phyloP scores from a whole-genome alignment of 2,888 invertebrate species.

The Cerceris ruficornis region DNA sequence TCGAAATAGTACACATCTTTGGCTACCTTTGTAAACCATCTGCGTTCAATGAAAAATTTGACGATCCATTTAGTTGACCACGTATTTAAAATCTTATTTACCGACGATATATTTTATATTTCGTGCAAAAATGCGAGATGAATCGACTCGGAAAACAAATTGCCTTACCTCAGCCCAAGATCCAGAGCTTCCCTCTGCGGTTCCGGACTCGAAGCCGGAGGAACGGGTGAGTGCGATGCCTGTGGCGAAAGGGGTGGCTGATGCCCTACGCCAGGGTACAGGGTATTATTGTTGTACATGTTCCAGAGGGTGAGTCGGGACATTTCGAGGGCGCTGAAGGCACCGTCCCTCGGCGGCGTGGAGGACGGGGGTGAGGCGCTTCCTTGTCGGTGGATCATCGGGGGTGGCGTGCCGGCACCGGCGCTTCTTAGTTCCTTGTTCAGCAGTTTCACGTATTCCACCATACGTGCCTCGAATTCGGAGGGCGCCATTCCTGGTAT shows the following conservation, averaged over 20 bases:
- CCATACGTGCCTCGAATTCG: slow-evolving; percentile 90
- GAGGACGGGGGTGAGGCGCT: slow-evolving; percentile 80
- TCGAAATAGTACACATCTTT: too few species aligned
- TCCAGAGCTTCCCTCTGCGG: slow-evolving; percentile 92
- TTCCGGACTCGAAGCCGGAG: slow-evolving; percentile 81
- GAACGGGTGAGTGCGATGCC: slow-evolving; percentile 82
- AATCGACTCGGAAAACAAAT: background rate
- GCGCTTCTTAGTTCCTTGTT: slow-evolving; percentile 83
- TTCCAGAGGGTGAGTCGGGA: slow-evolving; percentile 92
- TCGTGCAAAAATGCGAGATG: too few species aligned
- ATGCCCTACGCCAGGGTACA: slow-evolving; percentile 73
- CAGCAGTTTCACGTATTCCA: slow-evolving; percentile 90
- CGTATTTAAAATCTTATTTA: background rate
- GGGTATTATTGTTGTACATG: slow-evolving; percentile 87
- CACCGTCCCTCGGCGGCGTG: slow-evolving; percentile 84
- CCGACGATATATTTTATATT: too few species aligned
- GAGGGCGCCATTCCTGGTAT: slow-evolving; percentile 86
- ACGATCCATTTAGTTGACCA: background rate
- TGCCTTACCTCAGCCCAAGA: slow-evolving; percentile 81
- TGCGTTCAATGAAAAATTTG: too few species aligned
- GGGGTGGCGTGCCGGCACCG: slow-evolving; percentile 79
- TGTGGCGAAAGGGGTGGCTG: slow-evolving; percentile 80
- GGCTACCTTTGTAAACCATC: too few species aligned
- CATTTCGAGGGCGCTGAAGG: slow-evolving; percentile 89
- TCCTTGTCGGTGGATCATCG: slow-evolving; percentile 80